Evolutionary conservation across 2,113 vertebrate genomes (phyloP).

Genomic region (Varanus komodoensis): DNA sequence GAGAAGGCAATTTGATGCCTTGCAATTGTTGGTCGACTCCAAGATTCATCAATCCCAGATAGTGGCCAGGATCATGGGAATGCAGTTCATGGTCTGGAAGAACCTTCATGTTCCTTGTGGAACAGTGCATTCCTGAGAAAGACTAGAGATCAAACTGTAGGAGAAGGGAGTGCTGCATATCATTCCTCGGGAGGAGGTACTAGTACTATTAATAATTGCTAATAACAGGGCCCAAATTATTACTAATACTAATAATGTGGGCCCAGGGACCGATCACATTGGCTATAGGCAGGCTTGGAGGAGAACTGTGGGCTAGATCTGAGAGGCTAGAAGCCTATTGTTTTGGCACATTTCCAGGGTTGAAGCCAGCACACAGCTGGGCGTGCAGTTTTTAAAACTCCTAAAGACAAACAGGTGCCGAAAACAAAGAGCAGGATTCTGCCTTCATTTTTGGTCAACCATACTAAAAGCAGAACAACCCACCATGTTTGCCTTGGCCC

Average conservation of each 20-base stretch:
- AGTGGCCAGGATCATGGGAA: neutral
- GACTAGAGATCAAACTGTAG: too few species aligned
- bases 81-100: neutral
- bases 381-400: neutral
- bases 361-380: neutral
- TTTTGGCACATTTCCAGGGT: neutral
- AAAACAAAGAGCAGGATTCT: neutral
- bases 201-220: too few species aligned
- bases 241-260: neutral
- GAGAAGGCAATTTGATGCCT: neutral
- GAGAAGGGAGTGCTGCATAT: neutral
- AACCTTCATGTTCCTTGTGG: neutral
- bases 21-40: neutral
- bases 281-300: too few species aligned
- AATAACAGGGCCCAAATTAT: too few species aligned
- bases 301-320: too few species aligned
- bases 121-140: neutral
- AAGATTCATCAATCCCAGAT: too few species aligned
- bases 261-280: neutral
- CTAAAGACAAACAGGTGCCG: neutral
- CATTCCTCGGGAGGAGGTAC: neutral
- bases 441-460: neutral
- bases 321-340: neutral
- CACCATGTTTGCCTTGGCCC: rapidly evolving
- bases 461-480: neutral